Conservation (phyloP, 2,113 vertebrate genomes). For the Mystacornis crossleyi region DNA sequence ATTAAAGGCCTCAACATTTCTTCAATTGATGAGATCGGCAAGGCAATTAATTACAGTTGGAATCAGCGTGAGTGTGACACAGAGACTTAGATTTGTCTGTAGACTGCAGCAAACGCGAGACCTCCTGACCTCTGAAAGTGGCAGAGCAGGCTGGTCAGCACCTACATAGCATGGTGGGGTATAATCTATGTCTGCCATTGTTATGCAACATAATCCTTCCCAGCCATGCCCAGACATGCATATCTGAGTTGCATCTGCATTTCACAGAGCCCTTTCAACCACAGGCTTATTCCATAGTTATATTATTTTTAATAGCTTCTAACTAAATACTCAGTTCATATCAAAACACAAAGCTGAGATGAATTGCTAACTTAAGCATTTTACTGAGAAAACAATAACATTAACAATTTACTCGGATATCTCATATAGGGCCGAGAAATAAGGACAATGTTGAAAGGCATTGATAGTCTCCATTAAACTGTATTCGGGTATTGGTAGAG, state of each 20-base stretch:
- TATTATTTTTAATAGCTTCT: neutral
- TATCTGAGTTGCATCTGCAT: neutral
- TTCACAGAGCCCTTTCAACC: neutral
- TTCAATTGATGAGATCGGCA: neutral
- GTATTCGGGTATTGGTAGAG: neutral
- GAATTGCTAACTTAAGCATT: neutral
- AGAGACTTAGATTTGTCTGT: neutral
- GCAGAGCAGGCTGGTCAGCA: neutral
- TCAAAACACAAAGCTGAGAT: neutral
- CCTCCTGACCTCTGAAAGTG: neutral
- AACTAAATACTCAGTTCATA: neutral
- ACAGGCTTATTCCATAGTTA: neutral
- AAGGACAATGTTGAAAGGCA: neutral
- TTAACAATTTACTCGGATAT: neutral
- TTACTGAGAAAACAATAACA: neutral
- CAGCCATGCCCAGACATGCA: neutral
- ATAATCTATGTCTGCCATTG: neutral
- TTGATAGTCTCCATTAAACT: neutral
- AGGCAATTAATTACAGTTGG: neutral
- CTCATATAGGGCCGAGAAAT: neutral
- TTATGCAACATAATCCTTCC: neutral
- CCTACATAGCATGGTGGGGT: neutral
- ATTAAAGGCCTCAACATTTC: neutral
- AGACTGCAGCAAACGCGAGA: neutral
- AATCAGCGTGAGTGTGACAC: fast-evolving